Evolutionary conservation across 2,888 invertebrate genomes (phyloP), one percentile per base, ranked within the genome.

Genomic region (Apodemia zela): DNA sequence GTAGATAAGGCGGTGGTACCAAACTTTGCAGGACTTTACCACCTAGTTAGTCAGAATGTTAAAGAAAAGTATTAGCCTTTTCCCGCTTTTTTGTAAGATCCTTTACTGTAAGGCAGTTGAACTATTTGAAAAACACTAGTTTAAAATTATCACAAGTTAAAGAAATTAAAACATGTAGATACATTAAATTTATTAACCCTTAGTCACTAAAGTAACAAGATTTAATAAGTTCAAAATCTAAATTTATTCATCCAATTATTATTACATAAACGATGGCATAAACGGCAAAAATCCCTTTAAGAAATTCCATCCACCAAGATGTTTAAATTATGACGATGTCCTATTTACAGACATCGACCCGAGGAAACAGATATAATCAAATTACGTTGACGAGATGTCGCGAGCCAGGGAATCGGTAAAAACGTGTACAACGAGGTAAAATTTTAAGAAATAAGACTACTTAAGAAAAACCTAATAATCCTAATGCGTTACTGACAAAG

Each of bases 401-500:
- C 60, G 65, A 66, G 60, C 64, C 63, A 49, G 62, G 64, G 63
- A 62, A 66, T 66, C 64, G 58, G 59, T 49, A 63, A 64, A 65
- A 61, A 69, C 65, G 63, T 68, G 47, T 69, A 69, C 65, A 68
- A 69, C 67, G 62, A 69, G 75, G 78, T 75, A 78, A 80, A 80
- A 78, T 81, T 76, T 79, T 77, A 82, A 79, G 76, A 75, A 80
- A 82, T 77, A 78, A 82, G 75, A 81, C 78, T 78, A 79, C 79
- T 80, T 81, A 78, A 79, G 75, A 78, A 76, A 80, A 85, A 82
- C 81, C 81, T 82, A 85, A 87, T 87, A 84, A 86, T 81, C 78
- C 83, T 86, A 85, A 87, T 87, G 84, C 85, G 85, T 83, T 83
- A 84, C 51, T 85, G 85, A 85, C 82, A 85, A 85, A 85, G 79